Evolutionary conservation across 2,797 vertebrate species (phyloP).

Genomic region (Kryptolebias ocellatus): DNA sequence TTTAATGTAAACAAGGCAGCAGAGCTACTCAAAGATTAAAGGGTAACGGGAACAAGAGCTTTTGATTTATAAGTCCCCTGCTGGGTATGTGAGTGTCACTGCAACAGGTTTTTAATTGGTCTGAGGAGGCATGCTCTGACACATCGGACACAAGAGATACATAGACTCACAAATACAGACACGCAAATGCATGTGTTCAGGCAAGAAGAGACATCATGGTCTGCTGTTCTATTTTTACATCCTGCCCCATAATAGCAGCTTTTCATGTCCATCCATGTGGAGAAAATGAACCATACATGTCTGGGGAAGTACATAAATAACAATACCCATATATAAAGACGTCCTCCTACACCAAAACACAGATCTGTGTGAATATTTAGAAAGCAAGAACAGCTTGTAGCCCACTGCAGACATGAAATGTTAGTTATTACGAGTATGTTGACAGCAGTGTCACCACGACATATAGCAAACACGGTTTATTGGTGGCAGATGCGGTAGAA

Average conservation of each 20-base stretch:
- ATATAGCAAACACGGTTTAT: conserved; percentile 1
- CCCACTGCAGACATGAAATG: not conserved
- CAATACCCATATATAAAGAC: conserved; percentile 24
- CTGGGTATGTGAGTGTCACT: conserved; percentile 39
- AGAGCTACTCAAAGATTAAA: conserved; percentile 40
- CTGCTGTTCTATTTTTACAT: conserved; percentile 62
- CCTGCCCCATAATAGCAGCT: conserved; percentile 47
- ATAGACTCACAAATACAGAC: conserved; percentile 14
- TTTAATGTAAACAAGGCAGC: conserved; percentile 53
- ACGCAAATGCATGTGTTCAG: conserved; percentile 21
- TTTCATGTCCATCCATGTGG: conserved; percentile 38
- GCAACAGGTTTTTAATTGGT: conserved; percentile 62
- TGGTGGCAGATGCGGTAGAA: conserved; percentile 6
- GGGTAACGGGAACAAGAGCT: conserved; percentile 36
- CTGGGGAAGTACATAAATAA: conserved; percentile 51
- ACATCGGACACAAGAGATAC: conserved; percentile 43
- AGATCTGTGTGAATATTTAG: conserved; percentile 26
- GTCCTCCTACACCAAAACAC: conserved; percentile 19
- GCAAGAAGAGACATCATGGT: conserved; percentile 31
- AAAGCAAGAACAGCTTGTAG: conserved; percentile 12
- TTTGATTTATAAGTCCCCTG: conserved; percentile 45
- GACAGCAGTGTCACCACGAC: conserved; percentile 5
- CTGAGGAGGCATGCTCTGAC: conserved; percentile 50
- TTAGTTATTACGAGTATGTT: conserved; percentile 2
- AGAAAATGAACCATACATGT: conserved; percentile 43